phyloP scores from a whole-genome alignment of 2,113 vertebrate species.

The Chiloscyllium plagiosum region DNA sequence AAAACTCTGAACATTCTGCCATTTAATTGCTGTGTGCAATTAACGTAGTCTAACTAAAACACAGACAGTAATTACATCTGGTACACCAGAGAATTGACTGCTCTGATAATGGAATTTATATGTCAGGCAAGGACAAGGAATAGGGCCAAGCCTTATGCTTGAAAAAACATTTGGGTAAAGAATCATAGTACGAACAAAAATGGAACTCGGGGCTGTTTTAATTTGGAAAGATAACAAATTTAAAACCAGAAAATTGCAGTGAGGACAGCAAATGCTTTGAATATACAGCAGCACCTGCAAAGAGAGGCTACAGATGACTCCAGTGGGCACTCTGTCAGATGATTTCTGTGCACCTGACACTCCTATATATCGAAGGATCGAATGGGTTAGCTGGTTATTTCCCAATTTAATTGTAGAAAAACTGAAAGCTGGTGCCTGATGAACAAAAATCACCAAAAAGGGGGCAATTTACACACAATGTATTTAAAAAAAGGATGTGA shows the following conservation, averaged over 20 bases:
- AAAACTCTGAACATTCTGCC: background rate
- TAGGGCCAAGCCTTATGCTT: background rate
- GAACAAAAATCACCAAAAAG: background rate
- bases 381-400: background rate
- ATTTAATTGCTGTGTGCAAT: slow-evolving; percentile 23
- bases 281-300: too few species aligned
- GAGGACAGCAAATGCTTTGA: background rate
- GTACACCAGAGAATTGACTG: slow-evolving; percentile 2
- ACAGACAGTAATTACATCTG: slow-evolving; percentile 35
- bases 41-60: background rate
- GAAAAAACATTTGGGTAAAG: background rate
- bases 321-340: background rate
- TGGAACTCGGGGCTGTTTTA: background rate
- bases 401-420: background rate
- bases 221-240: background rate
- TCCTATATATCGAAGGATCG: background rate
- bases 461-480: background rate
- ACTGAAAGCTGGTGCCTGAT: background rate
- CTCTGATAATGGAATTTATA: background rate
- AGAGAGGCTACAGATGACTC: background rate
- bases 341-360: background rate
- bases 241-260: background rate
- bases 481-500: too few species aligned
- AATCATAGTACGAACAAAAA: background rate
- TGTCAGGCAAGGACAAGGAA: background rate